Base-by-base conservation (phyloP, 2,888 invertebrate species). In the Diarsia rubi region DNA sequence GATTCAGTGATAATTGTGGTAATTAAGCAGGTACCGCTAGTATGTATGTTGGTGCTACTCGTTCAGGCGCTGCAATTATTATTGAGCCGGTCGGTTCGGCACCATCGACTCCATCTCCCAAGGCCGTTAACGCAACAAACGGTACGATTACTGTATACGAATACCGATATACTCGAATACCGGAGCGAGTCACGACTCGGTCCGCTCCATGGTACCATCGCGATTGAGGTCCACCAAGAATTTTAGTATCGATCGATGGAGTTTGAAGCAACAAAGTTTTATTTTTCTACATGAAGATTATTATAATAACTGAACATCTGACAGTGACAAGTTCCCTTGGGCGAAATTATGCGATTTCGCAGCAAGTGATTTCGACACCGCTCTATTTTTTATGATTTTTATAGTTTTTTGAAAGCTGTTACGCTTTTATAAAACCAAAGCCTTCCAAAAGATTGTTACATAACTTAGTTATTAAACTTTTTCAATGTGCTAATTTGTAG, bases 71-170 rank as follows among this genome's bases (percentile, higher is more conserved):
- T 86, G 89, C 89, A 90, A 90, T 91, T 89, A 90, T 69, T 88
- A 90, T 88, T 85, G 90, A 88, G 90, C 85, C 85, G 89, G 89
- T 88, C 89, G 89, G 90, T 92, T 91, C 89, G 91, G 90, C 91
- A 90, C 89, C 92, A 92, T 90, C 91, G 89, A 87, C 89, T 92
- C 86, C 89, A 90, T 89, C 91, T 90, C 90, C 90, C 95, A 95
- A 95, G 95, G 95, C 92, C 95, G 94, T 91, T 91, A 91, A 88
- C 91, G 90, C 90, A 91, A 91, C 91, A 89, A 93, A 93, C 95
- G 93, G 94, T 94, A 91, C 91, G 92, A 90, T 93, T 93, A 94
- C 94, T 91, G 93, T 94, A 91, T 88, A 83, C 83, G 82, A 87
- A 88, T 90, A 90, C 89, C 88, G 89, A 89, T 90, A 88, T 88